Percentiles rank a stretch among this genome's conserved stretches.
Conservation (phyloP, 2,888 invertebrate species). For the Athalia rosae region DNA sequence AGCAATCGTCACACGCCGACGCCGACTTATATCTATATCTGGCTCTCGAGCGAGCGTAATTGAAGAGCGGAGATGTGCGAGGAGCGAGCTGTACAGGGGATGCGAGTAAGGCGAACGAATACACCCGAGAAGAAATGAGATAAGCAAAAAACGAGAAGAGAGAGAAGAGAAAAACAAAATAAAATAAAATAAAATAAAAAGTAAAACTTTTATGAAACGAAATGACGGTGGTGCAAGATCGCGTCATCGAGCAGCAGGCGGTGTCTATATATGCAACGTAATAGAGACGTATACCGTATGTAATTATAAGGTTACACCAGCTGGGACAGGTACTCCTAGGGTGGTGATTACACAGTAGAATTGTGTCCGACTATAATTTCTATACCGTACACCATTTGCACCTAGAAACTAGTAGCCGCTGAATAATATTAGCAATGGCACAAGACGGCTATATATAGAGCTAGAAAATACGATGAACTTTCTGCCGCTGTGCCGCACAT, state of each 20-base stretch:
- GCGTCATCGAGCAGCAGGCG: background rate
- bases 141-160: background rate
- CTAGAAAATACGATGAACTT: too few species aligned
- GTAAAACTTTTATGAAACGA: conserved; percentile 26
- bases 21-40: background rate
- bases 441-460: conserved; percentile 33
- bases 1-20: too few species aligned
- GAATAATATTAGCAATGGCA: conserved; percentile 49
- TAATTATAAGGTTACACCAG: conserved; percentile 63
- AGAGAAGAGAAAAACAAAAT: background rate
- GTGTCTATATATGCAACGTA: conserved; percentile 57
- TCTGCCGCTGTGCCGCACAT: too few species aligned
- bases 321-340: conserved; percentile 48
- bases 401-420: conserved; percentile 17
- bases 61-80: conserved; percentile 12
- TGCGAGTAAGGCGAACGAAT: background rate
- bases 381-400: conserved; percentile 16
- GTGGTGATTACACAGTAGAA: conserved; percentile 61
- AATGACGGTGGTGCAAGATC: background rate
- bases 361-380: conserved; percentile 60
- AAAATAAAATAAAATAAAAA: conserved; percentile 19
- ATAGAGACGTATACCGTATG: conserved; percentile 53
- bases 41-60: background rate
- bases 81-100: background rate
- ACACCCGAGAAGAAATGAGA: background rate